A percentile compares a stretch with the other conserved stretches of the same genome.
These are phyloP conservation scores for Poecilus cupreus DNA, from an alignment of 2,888 invertebrate species.

Conservation along the genomic window DNA sequence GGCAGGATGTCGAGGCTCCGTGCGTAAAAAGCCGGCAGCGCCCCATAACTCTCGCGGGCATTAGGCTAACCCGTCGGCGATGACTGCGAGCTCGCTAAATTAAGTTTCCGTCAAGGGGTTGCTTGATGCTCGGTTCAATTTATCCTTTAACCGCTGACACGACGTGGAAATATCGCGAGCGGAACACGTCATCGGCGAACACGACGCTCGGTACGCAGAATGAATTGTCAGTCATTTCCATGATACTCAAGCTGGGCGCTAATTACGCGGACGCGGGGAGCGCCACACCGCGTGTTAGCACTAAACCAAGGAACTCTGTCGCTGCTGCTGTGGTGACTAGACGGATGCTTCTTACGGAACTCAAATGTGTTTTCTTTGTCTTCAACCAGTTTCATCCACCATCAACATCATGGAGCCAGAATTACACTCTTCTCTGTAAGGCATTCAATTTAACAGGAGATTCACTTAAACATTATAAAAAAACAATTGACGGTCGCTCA, in stretches of 20 bases:
- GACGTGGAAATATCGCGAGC: slow-evolving; percentile 59
- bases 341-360: background rate
- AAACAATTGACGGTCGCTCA: too few relatives aligned
- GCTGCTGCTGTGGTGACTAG: background rate
- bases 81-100: slow-evolving; percentile 48
- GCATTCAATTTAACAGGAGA: too few relatives aligned
- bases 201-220: slow-evolving; percentile 39
- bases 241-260: slow-evolving; percentile 25
- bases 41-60: slow-evolving; percentile 27
- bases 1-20: background rate
- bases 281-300: too few relatives aligned
- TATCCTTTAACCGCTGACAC: slow-evolving; percentile 60
- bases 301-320: too few relatives aligned
- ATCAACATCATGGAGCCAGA: too few relatives aligned
- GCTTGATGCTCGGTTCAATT: slow-evolving; percentile 59
- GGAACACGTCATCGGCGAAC: slow-evolving; percentile 54
- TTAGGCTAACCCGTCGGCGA: background rate
- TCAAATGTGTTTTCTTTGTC: background rate
- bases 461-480: too few relatives aligned
- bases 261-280: background rate
- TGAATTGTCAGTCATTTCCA: slow-evolving; percentile 59
- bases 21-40: background rate
- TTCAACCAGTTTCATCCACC: background rate
- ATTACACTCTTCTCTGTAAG: too few relatives aligned
- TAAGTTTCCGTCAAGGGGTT: slow-evolving; percentile 60